Base-by-base conservation (phyloP, 2,888 invertebrate genomes). In the Drosophila atripex region DNA sequence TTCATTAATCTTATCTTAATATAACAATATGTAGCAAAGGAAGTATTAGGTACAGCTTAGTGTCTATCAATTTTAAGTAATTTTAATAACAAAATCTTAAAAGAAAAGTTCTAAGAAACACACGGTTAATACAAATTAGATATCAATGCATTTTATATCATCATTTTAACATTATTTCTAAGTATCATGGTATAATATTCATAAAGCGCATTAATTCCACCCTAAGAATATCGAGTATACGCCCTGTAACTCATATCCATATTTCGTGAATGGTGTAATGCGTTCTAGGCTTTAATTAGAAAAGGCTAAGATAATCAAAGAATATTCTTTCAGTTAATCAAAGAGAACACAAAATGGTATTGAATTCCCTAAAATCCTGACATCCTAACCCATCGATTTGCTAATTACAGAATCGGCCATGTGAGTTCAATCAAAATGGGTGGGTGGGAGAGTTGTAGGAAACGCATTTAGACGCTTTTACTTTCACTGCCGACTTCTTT, bases 401-500 rank as follows among this genome's bases (percentile, higher is more conserved):
- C 45, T 61, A 61, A 61, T 61, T 61, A 45, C 60, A 39, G 47
- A 47, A 63, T 61, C 12, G 11, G 9, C 8, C 18, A 3, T 8
- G 38, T 11, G 23, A 61, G 63, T 63, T 63, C 64, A 61, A 61
- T 61, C n/a, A 7, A 30, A 30, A 14, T 28, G 53, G 53, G 25
- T 41, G 53, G 52, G 16, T 4, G 16, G 3, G 16, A n/a, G 60
- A n/a, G 39, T 47, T 39, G 28, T 1, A 16, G 21, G 2, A 23
- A n/a, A 21, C 21, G 11, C 47, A 61, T 41, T 61, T 23, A 3
- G 47, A 61, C 39, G 25, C 30, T 47, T 14, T 35, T 25, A 61
- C 60, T 61, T 61, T 61, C 60, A 61, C 60, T 63, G 47, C 60
- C 64, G 63, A n/a, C 39, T 47, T 61, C 60, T 47, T 60, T 32